Evolutionary conservation across 2,888 invertebrate species (phyloP).

Genomic region (Gastrophysa polygoni): DNA sequence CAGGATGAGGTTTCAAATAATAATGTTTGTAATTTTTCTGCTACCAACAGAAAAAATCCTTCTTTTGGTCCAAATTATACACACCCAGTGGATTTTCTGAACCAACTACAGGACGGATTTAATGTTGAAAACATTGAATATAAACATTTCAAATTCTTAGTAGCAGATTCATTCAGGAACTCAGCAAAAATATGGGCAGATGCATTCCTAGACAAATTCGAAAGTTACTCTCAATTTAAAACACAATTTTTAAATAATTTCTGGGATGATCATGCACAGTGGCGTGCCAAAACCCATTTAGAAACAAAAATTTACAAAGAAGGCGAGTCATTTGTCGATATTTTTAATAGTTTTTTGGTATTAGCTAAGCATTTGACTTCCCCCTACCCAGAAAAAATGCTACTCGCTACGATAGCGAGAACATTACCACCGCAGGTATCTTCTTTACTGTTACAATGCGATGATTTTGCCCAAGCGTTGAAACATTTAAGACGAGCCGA

Average conservation of each 20-base stretch:
- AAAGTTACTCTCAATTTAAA: background rate
- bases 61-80: background rate
- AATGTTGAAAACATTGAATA: slow-evolving; percentile 1
- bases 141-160: background rate
- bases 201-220: background rate
- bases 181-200: background rate
- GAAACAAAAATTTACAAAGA: background rate
- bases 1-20: background rate
- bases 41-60: background rate
- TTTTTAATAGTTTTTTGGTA: background rate
- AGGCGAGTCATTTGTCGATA: background rate
- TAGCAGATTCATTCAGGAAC: background rate
- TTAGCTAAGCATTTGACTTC: background rate
- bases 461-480: background rate
- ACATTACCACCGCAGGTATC: background rate
- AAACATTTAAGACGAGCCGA: background rate
- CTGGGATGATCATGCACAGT: background rate
- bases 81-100: slow-evolving; percentile 2
- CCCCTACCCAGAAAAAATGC: slow-evolving; percentile 1
- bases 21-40: background rate
- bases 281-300: background rate
- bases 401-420: background rate
- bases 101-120: slow-evolving; percentile 3
- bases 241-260: background rate
- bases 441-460: background rate